Conservation (phyloP, 2,113 vertebrate species). For the Nesospiza acunhae region DNA sequence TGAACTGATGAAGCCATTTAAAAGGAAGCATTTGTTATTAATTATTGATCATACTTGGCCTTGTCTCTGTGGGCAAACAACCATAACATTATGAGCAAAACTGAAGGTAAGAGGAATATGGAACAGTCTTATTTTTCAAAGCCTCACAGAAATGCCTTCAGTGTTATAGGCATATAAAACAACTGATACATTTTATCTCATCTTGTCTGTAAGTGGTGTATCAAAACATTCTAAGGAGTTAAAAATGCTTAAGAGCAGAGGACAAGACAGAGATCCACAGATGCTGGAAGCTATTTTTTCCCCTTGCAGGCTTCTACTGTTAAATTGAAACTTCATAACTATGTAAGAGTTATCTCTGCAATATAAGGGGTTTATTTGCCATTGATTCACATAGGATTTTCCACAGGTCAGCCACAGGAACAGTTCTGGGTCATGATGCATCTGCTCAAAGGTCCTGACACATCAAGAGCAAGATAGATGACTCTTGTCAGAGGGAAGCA, state of each 20-base stretch:
- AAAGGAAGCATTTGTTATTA: background rate
- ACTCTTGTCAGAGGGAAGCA: background rate
- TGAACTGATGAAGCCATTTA: conserved; percentile 1
- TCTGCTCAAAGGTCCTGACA: conserved; percentile 4
- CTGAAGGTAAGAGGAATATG: background rate
- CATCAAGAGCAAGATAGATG: conserved; percentile 35
- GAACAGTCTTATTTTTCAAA: background rate
- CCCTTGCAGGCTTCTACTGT: background rate
- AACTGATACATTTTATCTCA: background rate
- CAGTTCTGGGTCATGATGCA: background rate
- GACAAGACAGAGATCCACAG: background rate
- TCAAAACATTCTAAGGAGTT: background rate
- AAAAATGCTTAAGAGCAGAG: background rate
- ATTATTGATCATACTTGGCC: background rate
- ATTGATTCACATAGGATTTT: background rate
- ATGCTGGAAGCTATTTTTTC: background rate
- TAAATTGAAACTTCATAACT: conserved; percentile 18
- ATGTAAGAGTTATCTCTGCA: conserved; percentile 4
- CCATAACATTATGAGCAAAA: background rate
- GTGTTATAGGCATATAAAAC: background rate
- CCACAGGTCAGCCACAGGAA: conserved; percentile 22
- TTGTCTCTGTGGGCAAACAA: background rate
- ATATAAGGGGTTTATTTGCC: conserved; percentile 38
- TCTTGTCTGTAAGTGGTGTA: background rate
- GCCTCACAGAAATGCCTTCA: background rate